Conservation (phyloP, 2,888 invertebrate species). For the Tachina grossa region DNA sequence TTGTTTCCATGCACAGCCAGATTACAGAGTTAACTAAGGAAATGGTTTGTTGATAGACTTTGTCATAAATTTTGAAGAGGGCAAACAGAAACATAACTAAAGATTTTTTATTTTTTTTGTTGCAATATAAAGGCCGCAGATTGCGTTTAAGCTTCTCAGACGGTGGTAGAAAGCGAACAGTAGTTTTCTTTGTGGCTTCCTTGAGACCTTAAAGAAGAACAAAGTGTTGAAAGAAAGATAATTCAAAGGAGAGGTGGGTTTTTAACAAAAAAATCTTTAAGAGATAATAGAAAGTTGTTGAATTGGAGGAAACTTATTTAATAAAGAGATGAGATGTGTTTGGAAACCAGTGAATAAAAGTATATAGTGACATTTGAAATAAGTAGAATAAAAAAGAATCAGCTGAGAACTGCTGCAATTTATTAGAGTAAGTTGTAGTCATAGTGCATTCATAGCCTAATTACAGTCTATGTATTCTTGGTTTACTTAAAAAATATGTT, state of each 20-base stretch:
- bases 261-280: neutral
- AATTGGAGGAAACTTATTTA: neutral
- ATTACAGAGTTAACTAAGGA: constrained; percentile 57
- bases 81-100: constrained; percentile 64
- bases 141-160: constrained; percentile 27
- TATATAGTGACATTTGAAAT: neutral
- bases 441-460: no score
- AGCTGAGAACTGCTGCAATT: no score
- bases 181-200: neutral
- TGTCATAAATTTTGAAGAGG: constrained; percentile 66
- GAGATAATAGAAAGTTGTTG: neutral
- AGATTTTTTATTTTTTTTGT: constrained; percentile 24
- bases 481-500: no score
- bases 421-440: no score
- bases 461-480: no score
- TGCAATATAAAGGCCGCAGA: constrained; percentile 27
- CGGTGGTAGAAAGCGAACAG: neutral
- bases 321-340: neutral
- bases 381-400: no score
- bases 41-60: constrained; percentile 66
- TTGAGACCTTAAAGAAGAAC: neutral
- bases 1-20: constrained; percentile 11
- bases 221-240: neutral
- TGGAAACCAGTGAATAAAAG: neutral
- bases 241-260: neutral